phyloP scores from a whole-genome alignment of 2,888 invertebrate genomes.

The Periphyllus acericola region DNA sequence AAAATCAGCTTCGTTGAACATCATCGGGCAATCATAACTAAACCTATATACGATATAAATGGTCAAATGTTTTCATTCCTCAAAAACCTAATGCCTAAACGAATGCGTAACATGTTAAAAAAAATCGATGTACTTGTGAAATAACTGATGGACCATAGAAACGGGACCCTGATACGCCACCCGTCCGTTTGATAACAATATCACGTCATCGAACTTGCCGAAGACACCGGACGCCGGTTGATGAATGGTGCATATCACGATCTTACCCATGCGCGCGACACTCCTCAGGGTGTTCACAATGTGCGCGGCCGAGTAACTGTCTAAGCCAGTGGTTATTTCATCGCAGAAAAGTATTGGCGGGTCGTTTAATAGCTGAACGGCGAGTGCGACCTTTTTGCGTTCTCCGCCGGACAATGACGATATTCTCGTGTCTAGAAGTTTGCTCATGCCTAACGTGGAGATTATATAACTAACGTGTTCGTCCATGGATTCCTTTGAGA shows the following conservation, averaged over 20 bases:
- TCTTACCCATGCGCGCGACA: slow-evolving; percentile 68
- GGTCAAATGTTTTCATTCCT: background rate
- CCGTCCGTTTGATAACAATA: slow-evolving; percentile 56
- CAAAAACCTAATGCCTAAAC: background rate
- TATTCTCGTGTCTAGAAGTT: slow-evolving; percentile 77
- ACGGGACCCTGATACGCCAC: slow-evolving; percentile 63
- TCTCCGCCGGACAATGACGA: slow-evolving; percentile 90
- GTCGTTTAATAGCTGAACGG: slow-evolving; percentile 86
- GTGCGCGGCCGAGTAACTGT: slow-evolving; percentile 86
- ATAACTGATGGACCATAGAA: slow-evolving; percentile 30
- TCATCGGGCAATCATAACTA: slow-evolving; percentile 34
- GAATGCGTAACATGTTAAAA: background rate
- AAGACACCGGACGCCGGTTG: slow-evolving; percentile 63
- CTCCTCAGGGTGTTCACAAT: slow-evolving; percentile 78
- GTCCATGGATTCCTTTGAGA: background rate
- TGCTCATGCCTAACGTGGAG: slow-evolving; percentile 76
- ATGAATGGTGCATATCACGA: slow-evolving; percentile 63
- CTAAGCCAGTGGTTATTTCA: slow-evolving; percentile 92
- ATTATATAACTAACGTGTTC: slow-evolving; percentile 67
- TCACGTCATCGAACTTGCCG: slow-evolving; percentile 62
- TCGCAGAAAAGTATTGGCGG: slow-evolving; percentile 92
- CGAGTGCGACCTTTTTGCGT: slow-evolving; percentile 84
- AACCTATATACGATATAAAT: slow-evolving; percentile 2
- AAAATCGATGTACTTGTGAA: slow-evolving; percentile 1
- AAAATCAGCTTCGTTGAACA: slow-evolving; percentile 55